Conservation (phyloP, 2,113 vertebrate species). For the Promerops cafer region DNA sequence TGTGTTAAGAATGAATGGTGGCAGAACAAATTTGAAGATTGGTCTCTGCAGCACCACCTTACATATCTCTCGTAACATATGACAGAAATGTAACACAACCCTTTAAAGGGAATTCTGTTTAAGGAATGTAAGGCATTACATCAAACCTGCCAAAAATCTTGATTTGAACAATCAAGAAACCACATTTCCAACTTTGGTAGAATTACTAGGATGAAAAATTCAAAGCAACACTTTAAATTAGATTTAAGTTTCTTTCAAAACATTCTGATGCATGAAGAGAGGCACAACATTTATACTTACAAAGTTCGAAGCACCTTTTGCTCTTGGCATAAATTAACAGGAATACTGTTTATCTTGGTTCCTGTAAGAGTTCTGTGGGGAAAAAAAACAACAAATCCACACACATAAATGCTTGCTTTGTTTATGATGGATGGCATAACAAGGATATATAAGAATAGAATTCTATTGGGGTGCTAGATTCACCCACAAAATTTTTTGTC, state of each 20-base stretch:
- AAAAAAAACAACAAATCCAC: not conserved
- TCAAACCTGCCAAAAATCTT: not conserved
- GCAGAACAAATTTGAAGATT: not conserved
- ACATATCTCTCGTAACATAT: not conserved
- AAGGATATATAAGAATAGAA: not conserved
- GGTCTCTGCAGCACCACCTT: not conserved
- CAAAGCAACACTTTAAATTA: not conserved
- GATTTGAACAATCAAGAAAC: not conserved
- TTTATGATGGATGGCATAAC: not conserved
- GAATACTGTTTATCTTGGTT: constrained; percentile 87
- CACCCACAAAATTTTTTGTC: not conserved
- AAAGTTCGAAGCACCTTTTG: constrained; percentile 86
- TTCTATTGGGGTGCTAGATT: not conserved
- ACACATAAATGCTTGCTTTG: not conserved
- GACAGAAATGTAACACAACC: not conserved
- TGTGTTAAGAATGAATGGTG: not conserved
- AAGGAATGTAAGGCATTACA: not conserved
- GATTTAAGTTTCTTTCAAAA: not conserved
- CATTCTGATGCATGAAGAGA: not conserved
- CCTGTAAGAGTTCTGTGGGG: constrained; percentile 87
- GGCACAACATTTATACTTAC: constrained; percentile 73
- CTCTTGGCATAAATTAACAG: constrained; percentile 84
- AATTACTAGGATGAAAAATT: not conserved
- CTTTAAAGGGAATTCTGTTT: not conserved
- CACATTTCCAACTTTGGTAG: not conserved